These are phyloP conservation scores for Neocrepidodera transversa DNA, from an alignment of 2,888 invertebrate species.

Conservation along the genomic window DNA sequence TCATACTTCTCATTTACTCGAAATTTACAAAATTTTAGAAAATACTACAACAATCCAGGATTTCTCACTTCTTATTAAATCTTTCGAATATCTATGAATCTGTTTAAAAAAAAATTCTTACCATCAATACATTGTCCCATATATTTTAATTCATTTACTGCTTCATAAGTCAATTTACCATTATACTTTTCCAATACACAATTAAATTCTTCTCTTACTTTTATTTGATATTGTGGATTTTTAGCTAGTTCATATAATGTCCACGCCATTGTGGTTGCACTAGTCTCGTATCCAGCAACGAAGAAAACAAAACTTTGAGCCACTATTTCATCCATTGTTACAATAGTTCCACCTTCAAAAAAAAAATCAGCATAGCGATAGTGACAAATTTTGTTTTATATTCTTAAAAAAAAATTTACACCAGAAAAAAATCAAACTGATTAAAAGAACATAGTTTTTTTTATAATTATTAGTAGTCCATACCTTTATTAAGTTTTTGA, in stretches of 20 bases:
- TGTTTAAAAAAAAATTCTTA: no score
- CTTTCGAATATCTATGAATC: no score
- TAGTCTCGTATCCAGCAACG: slow-evolving; percentile 44
- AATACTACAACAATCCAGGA: no score
- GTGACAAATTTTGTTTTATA: no score
- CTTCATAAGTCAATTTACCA: slow-evolving; percentile 41
- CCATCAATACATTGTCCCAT: slow-evolving; percentile 42
- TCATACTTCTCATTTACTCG: no score
- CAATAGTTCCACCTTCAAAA: slow-evolving; percentile 26
- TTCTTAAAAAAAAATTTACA: no score
- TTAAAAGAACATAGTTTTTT: no score
- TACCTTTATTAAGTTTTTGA: neutral
- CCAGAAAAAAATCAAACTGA: no score
- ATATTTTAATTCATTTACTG: slow-evolving; percentile 42
- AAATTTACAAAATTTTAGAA: no score
- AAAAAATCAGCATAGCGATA: neutral
- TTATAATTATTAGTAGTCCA: neutral
- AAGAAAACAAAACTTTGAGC: slow-evolving; percentile 45
- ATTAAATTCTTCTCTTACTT: slow-evolving; percentile 37
- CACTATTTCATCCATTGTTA: slow-evolving; percentile 37
- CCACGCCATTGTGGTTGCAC: slow-evolving; percentile 44
- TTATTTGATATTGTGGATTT: slow-evolving; percentile 39
- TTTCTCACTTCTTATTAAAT: no score
- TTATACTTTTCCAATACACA: slow-evolving; percentile 36
- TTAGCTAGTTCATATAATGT: slow-evolving; percentile 37